A percentile compares a stretch with the other conserved stretches of the same genome.
These are phyloP conservation scores for Magallana nippona DNA, from an alignment of 2,888 invertebrate species.

Conservation along the genomic window DNA sequence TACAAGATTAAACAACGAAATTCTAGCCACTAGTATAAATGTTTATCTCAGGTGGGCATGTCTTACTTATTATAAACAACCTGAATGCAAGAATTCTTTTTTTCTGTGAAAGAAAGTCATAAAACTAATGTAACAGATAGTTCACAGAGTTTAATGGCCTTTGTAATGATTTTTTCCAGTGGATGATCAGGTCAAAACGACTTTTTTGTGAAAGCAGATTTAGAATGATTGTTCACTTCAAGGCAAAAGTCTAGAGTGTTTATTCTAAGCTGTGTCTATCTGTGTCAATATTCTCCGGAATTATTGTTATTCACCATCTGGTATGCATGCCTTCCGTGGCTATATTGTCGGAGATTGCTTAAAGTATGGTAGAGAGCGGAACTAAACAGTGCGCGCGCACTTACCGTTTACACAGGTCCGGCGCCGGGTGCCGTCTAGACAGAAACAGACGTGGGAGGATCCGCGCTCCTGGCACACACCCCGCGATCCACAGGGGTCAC, in stretches of 20 bases:
- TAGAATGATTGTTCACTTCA: too few species aligned
- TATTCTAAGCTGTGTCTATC: too few species aligned
- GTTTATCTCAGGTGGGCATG: too few species aligned
- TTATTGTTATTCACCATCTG: too few species aligned
- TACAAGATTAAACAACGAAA: constrained; percentile 49
- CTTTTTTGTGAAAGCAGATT: neutral
- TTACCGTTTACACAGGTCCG: constrained; percentile 57
- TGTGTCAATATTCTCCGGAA: too few species aligned
- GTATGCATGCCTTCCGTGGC: too few species aligned
- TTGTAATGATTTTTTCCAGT: too few species aligned
- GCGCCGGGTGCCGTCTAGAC: constrained; percentile 56
- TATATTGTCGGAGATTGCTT: neutral
- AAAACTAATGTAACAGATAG: too few species aligned
- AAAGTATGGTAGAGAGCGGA: neutral
- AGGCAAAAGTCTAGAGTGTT: too few species aligned
- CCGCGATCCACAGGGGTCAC: constrained; percentile 53
- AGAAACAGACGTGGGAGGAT: constrained; percentile 56
- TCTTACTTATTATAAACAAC: too few species aligned
- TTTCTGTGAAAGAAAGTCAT: neutral
- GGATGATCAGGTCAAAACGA: neutral
- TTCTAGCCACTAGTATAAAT: neutral
- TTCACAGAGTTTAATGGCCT: too few species aligned
- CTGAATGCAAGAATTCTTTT: neutral
- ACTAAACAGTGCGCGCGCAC: neutral
- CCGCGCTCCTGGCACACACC: constrained; percentile 54